Evolutionary conservation across 2,113 vertebrate genomes (phyloP), one percentile per base, ranked within the genome.

Genomic region (Crotalus viridis): DNA sequence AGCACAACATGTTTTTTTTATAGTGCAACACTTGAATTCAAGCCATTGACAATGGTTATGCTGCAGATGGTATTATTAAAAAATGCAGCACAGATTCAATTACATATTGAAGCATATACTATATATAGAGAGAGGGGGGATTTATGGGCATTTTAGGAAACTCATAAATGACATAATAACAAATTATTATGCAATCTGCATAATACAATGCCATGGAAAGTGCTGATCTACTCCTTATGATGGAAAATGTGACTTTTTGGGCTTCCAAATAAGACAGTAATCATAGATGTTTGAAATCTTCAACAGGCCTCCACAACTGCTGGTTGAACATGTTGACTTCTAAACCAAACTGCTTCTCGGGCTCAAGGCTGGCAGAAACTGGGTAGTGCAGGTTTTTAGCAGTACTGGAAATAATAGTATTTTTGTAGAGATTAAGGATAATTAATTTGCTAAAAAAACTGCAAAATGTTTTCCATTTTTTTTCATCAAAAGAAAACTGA

Each of bases 311-410:
- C 51, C 24, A 33, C 59, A 90, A 93, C 89, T 91, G 86, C 85
- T 57, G 93, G 74, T 91, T 94, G 93, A 94, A 93, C 81, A 94
- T 91, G 26, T 64, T 93, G 94, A 33, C 13, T 91, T 90, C 94
- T 93, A 96, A 87, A 90, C 91, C 92, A 91, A 87, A 46, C 46
- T 22, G 7, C 46, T 17, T 26, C 90, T 19, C 87, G 89, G 92
- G n/a, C 22, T 87, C 33, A 48, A 61, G 43, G 48, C 33, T 0
- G 0, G 81, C 90, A 56, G 88, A 48, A 21, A 92, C 4, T 12
- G 0, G 39, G 43, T 13, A 6, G 46, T 24, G 69, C 69, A 51
- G 46, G 0, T 0, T 88, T 92, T 88, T 93, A 17, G 5, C 5
- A 19, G 28, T 12, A 1, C 39, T 56, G n/a, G 5, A 92, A 55